Evolutionary conservation across 1,140 invertebrate genomes (phyloP).

Genomic region (Aethina tumida): DNA sequence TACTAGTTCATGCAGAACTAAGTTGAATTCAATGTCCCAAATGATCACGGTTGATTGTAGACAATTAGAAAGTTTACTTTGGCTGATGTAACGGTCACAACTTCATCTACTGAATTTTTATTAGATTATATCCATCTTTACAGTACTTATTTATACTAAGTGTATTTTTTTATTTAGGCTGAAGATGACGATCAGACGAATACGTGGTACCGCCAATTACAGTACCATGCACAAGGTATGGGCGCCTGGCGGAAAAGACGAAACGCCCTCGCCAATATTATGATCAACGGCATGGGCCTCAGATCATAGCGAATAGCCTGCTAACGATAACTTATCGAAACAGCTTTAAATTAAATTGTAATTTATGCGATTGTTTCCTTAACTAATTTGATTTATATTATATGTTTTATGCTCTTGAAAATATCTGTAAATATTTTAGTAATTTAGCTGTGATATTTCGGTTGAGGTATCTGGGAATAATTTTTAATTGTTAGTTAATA

Average conservation of each 20-base stretch:
- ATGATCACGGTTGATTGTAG: no score
- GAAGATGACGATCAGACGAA: constrained; percentile 76
- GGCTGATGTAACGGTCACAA: no score
- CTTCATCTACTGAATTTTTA: no score
- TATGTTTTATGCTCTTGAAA: constrained; percentile 11
- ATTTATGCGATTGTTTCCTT: constrained; percentile 10
- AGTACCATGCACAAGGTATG: constrained; percentile 81
- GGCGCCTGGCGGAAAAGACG: constrained; percentile 84
- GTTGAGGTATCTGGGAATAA: constrained; percentile 18
- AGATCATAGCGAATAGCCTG: constrained; percentile 29
- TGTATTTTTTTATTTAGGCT: constrained; percentile 52
- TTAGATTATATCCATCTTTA: no score
- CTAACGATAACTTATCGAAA: neutral
- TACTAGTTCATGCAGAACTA: no score
- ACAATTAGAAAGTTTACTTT: no score
- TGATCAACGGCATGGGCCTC: constrained; percentile 77
- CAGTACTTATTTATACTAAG: no score
- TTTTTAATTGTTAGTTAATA: constrained; percentile 9
- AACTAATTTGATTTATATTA: constrained; percentile 11
- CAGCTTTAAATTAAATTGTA: constrained; percentile 14
- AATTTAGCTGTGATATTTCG: constrained; percentile 38
- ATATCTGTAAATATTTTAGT: constrained; percentile 29
- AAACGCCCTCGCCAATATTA: constrained; percentile 89
- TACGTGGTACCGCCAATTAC: constrained; percentile 80
- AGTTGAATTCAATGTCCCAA: no score